Percentiles rank a stretch among this genome's conserved stretches.
These are phyloP conservation scores for Scaptomyza tumidula DNA, from an alignment of 2,888 invertebrate genomes.

Conservation along the genomic window DNA sequence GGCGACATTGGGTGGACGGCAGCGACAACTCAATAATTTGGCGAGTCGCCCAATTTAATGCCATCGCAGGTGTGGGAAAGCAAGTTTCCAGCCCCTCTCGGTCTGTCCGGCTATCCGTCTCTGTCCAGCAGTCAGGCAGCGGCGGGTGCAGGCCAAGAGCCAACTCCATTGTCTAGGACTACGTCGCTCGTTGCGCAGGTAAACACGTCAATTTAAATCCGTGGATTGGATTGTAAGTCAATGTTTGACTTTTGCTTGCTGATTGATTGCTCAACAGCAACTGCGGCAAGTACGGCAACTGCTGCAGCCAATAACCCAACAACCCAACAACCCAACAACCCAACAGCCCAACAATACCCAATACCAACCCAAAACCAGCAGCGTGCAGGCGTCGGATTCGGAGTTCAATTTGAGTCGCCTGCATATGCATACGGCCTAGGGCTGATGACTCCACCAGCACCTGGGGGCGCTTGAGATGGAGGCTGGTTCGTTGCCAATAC, in stretches of 20 bases:
- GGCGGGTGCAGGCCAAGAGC: slow-evolving; percentile 26
- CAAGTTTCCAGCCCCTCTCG: slow-evolving; percentile 20
- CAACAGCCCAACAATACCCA: slow-evolving; percentile 3
- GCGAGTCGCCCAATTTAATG: slow-evolving; percentile 79
- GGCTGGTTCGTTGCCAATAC: slow-evolving; percentile 4
- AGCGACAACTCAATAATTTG: slow-evolving; percentile 75
- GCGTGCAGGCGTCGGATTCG: slow-evolving; percentile 38
- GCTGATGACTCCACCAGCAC: slow-evolving; percentile 70
- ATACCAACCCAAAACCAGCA: slow-evolving; percentile 21
- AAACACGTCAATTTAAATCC: slow-evolving; percentile 83
- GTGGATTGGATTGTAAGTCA: slow-evolving; percentile 83
- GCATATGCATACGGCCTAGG: slow-evolving; percentile 72
- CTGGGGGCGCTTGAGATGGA: slow-evolving; percentile 21
- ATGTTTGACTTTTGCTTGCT: slow-evolving; percentile 84
- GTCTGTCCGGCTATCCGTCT: neutral
- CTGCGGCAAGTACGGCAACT: slow-evolving; percentile 49
- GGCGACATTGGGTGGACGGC: slow-evolving; percentile 32
- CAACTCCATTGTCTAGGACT: slow-evolving; percentile 52
- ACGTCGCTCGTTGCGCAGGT: slow-evolving; percentile 65
- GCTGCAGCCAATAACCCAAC: slow-evolving; percentile 39
- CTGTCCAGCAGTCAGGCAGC: slow-evolving; percentile 3
- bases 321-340: slow-evolving; percentile 1
- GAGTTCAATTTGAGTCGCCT: slow-evolving; percentile 63
- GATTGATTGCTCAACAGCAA: slow-evolving; percentile 83
- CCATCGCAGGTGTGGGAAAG: slow-evolving; percentile 43